Evolutionary conservation across 2,888 invertebrate genomes (phyloP).

Genomic region (Eristalis arbustorum): DNA sequence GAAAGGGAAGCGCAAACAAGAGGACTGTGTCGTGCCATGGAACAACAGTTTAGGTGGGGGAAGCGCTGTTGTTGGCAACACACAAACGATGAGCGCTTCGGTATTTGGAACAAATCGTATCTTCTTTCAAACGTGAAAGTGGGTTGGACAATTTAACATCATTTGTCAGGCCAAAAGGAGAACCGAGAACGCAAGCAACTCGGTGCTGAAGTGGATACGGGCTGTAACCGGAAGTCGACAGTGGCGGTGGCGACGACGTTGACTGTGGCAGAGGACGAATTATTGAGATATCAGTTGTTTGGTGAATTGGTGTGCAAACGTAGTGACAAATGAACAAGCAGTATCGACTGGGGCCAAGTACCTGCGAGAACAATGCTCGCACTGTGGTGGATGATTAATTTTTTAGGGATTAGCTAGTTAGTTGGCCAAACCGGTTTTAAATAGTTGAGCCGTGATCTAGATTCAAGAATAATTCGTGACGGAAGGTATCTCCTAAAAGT

Average conservation of each 20-base stretch:
- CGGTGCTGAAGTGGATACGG: slow-evolving; percentile 18
- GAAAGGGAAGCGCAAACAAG: slow-evolving; percentile 64
- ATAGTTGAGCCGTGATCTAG: too few species aligned
- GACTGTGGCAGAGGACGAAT: slow-evolving; percentile 51
- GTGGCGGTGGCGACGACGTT: neutral
- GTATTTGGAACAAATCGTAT: slow-evolving; percentile 67
- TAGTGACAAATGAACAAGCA: slow-evolving; percentile 57
- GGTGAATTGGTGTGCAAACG: slow-evolving; percentile 61
- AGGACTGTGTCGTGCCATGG: slow-evolving; percentile 40
- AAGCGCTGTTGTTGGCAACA: slow-evolving; percentile 1
- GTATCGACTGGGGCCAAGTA: neutral
- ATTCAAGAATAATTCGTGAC: too few species aligned
- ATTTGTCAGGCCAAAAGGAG: slow-evolving; percentile 50
- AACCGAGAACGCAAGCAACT: neutral
- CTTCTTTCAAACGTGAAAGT: slow-evolving; percentile 64
- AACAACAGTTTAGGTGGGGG: slow-evolving; percentile 39
- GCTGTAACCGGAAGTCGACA: slow-evolving; percentile 1
- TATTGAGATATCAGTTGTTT: slow-evolving; percentile 68
- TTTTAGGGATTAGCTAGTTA: slow-evolving; percentile 21
- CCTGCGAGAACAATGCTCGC: neutral
- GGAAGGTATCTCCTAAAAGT: too few species aligned
- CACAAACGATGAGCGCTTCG: slow-evolving; percentile 64
- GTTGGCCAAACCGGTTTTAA: neutral
- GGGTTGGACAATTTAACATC: slow-evolving; percentile 69
- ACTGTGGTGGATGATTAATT: slow-evolving; percentile 12